A percentile compares a stretch with the other conserved stretches of the same genome.
Conservation (phyloP, 2,113 vertebrate genomes). For the Kryptolebias marmoratus region DNA sequence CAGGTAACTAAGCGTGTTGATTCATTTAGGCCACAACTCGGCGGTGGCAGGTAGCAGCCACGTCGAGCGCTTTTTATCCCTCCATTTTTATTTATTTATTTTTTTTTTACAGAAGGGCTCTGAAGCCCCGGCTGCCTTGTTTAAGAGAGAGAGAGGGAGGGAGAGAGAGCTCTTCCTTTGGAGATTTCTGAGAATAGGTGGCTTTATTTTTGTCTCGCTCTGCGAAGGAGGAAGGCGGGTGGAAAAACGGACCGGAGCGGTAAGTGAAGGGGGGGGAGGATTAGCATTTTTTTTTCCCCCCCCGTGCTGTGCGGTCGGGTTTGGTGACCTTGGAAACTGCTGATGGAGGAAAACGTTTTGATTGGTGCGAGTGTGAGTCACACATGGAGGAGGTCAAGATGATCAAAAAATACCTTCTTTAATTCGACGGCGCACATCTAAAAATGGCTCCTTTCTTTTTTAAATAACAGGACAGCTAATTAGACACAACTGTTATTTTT, state of each 20-base stretch:
- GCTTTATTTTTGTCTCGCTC: slow-evolving; percentile 53
- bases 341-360: slow-evolving; percentile 31
- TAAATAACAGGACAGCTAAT: slow-evolving; percentile 3
- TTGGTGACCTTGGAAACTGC: slow-evolving; percentile 61
- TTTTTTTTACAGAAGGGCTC: slow-evolving; percentile 9
- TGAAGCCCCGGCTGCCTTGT: slow-evolving; percentile 42
- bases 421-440: background rate
- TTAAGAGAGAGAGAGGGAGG: slow-evolving; percentile 10
- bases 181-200: slow-evolving; percentile 49
- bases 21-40: slow-evolving; percentile 46
- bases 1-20: slow-evolving; percentile 33
- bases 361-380: slow-evolving; percentile 24
- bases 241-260: slow-evolving; percentile 40
- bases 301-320: slow-evolving; percentile 24
- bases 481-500: background rate
- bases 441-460: background rate
- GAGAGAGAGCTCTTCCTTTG: slow-evolving; percentile 29
- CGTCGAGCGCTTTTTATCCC: slow-evolving; percentile 19
- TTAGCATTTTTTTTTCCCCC: slow-evolving; percentile 42
- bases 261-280: slow-evolving; percentile 5
- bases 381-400: slow-evolving; percentile 23
- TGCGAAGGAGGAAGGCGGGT: background rate
- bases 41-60: slow-evolving; percentile 4
- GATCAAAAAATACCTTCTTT: slow-evolving; percentile 10
- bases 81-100: slow-evolving; percentile 19